Evolutionary conservation across 2,888 invertebrate genomes (phyloP).

Genomic region (Oligia strigilis): DNA sequence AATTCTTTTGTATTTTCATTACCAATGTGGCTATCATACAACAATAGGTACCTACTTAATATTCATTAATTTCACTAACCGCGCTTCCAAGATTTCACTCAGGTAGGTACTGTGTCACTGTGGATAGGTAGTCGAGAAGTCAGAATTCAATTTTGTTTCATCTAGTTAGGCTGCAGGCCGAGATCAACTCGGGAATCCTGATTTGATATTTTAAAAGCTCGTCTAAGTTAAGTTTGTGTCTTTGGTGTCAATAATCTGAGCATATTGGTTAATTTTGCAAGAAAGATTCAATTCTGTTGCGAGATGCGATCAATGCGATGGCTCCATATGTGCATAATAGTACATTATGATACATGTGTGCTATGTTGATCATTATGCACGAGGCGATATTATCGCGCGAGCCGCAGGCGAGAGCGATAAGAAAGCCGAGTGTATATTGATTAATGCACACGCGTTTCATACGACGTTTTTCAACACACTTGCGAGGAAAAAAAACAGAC

Average conservation of each 20-base stretch:
- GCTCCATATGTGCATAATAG: too few relatives aligned
- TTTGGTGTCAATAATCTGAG: not conserved
- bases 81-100: not conserved
- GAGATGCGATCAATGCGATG: not conserved
- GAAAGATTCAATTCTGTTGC: not conserved
- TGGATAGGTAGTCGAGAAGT: not conserved
- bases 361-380: too few relatives aligned
- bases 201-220: slow-evolving; percentile 17
- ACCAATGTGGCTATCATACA: not conserved
- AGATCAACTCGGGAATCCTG: slow-evolving; percentile 11
- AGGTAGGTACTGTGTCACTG: not conserved
- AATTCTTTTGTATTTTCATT: not conserved
- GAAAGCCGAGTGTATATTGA: too few relatives aligned
- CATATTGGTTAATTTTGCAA: not conserved
- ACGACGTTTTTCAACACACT: too few relatives aligned
- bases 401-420: too few relatives aligned
- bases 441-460: too few relatives aligned
- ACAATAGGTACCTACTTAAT: not conserved
- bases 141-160: slow-evolving; percentile 19
- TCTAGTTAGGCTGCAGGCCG: not conserved
- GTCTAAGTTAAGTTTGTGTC: not conserved
- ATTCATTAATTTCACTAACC: not conserved
- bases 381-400: too few relatives aligned
- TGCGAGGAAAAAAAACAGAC: too few relatives aligned
- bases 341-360: too few relatives aligned